A percentile compares a stretch with the other conserved stretches of the same genome.
phyloP scores from a whole-genome alignment of 2,888 invertebrate genomes.

The Xestobium rufovillosum region DNA sequence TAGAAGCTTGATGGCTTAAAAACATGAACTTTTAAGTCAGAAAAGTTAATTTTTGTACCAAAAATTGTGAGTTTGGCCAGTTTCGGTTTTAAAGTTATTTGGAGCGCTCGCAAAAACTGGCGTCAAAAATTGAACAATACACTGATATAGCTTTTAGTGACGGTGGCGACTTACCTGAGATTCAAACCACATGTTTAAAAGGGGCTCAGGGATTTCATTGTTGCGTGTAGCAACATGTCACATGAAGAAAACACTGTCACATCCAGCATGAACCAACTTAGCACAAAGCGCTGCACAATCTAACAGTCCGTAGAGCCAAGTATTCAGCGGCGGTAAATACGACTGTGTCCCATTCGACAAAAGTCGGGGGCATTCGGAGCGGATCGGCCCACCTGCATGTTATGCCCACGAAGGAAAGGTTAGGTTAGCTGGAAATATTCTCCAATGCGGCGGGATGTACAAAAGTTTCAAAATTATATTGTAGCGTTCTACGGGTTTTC shows the following conservation, averaged over 20 bases:
- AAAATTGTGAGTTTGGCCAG: too few species aligned
- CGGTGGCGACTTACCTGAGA: slow-evolving; percentile 40
- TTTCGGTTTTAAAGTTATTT: too few species aligned
- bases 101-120: too few species aligned
- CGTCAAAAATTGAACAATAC: too few species aligned
- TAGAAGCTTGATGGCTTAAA: too few species aligned
- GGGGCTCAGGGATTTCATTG: slow-evolving; percentile 38
- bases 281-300: slow-evolving; percentile 34
- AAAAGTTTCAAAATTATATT: slow-evolving; percentile 2
- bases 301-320: slow-evolving; percentile 27
- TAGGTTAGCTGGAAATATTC: slow-evolving; percentile 33
- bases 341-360: slow-evolving; percentile 31
- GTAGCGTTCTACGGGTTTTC: neutral
- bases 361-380: slow-evolving; percentile 39
- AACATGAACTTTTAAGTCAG: too few species aligned
- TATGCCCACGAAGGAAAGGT: slow-evolving; percentile 39
- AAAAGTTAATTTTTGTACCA: too few species aligned
- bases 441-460: slow-evolving; percentile 5
- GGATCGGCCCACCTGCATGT: slow-evolving; percentile 50
- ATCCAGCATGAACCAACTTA: slow-evolving; percentile 33
- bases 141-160: too few species aligned
- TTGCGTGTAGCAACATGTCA: slow-evolving; percentile 42
- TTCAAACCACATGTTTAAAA: slow-evolving; percentile 45
- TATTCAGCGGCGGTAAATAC: slow-evolving; percentile 23
- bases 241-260: slow-evolving; percentile 32